A percentile compares a stretch with the other conserved stretches of the same genome.
These are phyloP conservation scores for Lycopodina hypogea DNA, from an alignment of 37 sponge, comb jelly and placozoan genomes.

Conservation along the genomic window DNA sequence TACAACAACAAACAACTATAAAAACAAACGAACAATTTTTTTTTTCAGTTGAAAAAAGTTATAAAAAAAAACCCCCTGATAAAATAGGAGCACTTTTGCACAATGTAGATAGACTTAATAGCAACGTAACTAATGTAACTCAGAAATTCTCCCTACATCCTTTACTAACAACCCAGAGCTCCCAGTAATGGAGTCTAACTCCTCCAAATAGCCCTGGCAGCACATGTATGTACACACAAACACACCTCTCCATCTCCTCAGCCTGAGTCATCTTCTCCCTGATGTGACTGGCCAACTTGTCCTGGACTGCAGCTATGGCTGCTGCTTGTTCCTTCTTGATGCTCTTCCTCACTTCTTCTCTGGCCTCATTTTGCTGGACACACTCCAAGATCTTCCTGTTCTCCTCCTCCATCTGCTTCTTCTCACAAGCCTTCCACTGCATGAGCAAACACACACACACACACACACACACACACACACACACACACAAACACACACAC, in stretches of 20 bases:
- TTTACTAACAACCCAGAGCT: too few relatives aligned
- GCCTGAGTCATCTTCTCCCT: conserved; percentile 31
- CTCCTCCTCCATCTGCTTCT: conserved; percentile 91
- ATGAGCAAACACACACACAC: too few relatives aligned
- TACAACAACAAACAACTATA: not conserved
- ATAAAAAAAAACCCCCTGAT: too few relatives aligned
- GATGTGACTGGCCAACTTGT: conserved; percentile 59
- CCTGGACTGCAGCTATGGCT: conserved; percentile 62
- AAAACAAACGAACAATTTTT: not conserved
- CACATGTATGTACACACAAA: not conserved
- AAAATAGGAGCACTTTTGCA: too few relatives aligned
- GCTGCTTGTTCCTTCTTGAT: conserved; percentile 69
- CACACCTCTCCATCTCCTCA: conserved; percentile 88
- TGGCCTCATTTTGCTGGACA: conserved; percentile 76
- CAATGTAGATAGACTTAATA: too few relatives aligned
- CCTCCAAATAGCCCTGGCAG: too few relatives aligned
- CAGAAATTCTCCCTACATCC: too few relatives aligned
- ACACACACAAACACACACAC: too few relatives aligned
- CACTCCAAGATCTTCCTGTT: conserved; percentile 87
- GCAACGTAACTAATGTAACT: too few relatives aligned
- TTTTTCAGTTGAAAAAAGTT: not conserved
- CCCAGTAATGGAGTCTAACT: too few relatives aligned
- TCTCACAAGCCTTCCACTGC: conserved; percentile 88
- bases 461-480: too few relatives aligned
- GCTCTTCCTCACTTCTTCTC: conserved; percentile 78